Evolutionary conservation across 2,888 invertebrate genomes (phyloP).

Genomic region (Eutolmus rufibarbis): DNA sequence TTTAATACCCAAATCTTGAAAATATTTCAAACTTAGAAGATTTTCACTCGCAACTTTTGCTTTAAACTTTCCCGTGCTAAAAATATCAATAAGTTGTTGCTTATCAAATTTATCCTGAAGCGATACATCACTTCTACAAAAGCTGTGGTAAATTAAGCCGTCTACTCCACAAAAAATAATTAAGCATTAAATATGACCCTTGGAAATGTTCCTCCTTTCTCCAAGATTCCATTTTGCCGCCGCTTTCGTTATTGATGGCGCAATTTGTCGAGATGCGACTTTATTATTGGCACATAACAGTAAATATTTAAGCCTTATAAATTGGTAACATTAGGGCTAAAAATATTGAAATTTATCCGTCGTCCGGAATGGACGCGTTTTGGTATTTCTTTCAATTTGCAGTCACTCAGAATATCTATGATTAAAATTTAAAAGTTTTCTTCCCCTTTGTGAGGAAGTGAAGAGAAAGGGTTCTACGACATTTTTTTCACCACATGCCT

Average conservation of each 20-base stretch:
- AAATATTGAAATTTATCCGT: neutral
- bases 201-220: neutral
- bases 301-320: neutral
- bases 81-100: neutral
- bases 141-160: neutral
- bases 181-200: neutral
- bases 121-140: neutral
- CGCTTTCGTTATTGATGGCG: neutral
- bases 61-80: neutral
- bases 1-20: neutral
- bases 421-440: neutral
- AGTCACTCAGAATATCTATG: neutral
- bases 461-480: neutral
- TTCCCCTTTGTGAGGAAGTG: neutral
- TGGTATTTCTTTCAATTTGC: neutral
- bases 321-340: neutral
- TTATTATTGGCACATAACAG: neutral
- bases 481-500: neutral
- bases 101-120: neutral
- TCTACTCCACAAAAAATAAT: neutral
- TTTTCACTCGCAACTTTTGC: neutral
- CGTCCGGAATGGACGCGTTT: neutral
- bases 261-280: neutral
- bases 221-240: neutral
- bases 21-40: neutral